Evolutionary conservation across 2,888 invertebrate species (phyloP), one percentile per base, ranked within the genome.

Genomic region (Torymus aiolomorphi): DNA sequence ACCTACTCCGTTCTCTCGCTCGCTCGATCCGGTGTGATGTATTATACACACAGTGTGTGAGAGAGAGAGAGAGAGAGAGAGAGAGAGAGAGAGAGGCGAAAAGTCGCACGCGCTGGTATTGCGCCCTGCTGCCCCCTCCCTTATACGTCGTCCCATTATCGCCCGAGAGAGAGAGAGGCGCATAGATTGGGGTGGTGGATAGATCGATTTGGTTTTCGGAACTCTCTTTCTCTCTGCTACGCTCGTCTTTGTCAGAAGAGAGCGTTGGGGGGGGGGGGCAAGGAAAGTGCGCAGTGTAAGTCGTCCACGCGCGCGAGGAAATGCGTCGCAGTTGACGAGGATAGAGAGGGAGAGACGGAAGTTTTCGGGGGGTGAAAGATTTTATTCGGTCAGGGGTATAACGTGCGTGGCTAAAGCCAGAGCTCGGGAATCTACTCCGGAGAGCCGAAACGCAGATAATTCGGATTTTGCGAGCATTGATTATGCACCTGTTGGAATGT

Each of bases 401-500:
- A 51, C 20, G 10, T 13, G 61, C 31, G 72, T 13, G 59, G 16
- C 14, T n/a, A 49, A 24, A 63, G 59, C 11, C 31, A 74, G 65
- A 74, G 75, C 75, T 75, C 54, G 24, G 31, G 54, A 59, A 59
- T 65, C 72, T 78, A 42, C 42, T 78, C 72, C 65, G 52, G 31
- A 31, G 61, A 31, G 62, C 66, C 61, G 71, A 57, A 75, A 66
- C 42, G 42, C 42, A 72, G 61, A 72, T 76, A 80, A 76, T 67
- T 66, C 71, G 76, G 67, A 66, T 76, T 80, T 67, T 24, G 54
- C 61, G 65, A 61, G 51, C 72, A 72, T 80, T 61, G 76, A 80
- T 80, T 72, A 72, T 67, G 61, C 80, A 80, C 79, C 75, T 75
- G 79, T 79, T 75, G 75, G 75, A 75, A 54, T 79, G 79, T 75